phyloP scores from a whole-genome alignment of 2,113 vertebrate species.

The Corynorhinus townsendii region DNA sequence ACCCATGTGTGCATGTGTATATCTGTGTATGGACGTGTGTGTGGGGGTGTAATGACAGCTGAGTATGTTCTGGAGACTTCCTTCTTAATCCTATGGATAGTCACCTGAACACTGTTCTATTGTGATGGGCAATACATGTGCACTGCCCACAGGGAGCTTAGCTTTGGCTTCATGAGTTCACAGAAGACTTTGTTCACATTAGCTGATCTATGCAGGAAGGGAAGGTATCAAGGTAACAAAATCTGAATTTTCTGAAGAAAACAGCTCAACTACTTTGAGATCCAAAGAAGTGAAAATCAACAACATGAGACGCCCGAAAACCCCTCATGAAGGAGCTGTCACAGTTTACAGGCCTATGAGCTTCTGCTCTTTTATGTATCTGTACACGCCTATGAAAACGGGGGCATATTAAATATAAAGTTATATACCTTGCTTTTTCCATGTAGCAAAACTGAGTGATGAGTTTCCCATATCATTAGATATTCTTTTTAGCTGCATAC shows the following conservation, averaged over 20 bases:
- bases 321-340: too few species aligned
- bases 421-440: not conserved
- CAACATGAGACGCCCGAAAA: too few species aligned
- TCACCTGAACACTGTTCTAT: not conserved
- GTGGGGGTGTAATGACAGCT: not conserved
- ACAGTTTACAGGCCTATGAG: not conserved
- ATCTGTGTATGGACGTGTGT: rapidly evolving
- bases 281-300: not conserved
- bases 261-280: not conserved
- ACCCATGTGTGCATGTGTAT: too few species aligned
- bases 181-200: not conserved
- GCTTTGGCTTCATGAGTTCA: not conserved
- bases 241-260: not conserved
- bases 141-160: not conserved
- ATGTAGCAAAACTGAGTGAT: not conserved
- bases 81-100: not conserved
- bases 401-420: not conserved
- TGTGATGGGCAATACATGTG: not conserved
- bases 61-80: not conserved
- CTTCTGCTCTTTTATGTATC: not conserved
- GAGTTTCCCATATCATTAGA: not conserved
- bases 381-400: not conserved
- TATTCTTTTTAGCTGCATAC: not conserved
- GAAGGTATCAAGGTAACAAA: not conserved
- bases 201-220: not conserved